Percentiles rank a stretch among this genome's conserved stretches.
phyloP scores from a whole-genome alignment of 2,888 invertebrate species.

The Aspidiotus destructor region DNA sequence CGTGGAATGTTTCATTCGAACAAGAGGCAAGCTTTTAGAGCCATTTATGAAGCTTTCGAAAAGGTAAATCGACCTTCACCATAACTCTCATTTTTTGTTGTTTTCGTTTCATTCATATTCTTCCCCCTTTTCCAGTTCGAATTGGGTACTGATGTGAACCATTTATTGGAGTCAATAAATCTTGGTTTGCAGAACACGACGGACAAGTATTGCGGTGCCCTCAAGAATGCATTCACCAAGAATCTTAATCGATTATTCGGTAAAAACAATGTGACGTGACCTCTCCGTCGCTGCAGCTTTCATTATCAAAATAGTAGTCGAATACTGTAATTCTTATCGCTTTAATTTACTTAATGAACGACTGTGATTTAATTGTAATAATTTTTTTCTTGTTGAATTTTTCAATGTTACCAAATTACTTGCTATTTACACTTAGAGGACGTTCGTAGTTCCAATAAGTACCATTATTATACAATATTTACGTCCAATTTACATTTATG shows the following conservation, averaged over 20 bases:
- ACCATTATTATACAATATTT: too few relatives aligned
- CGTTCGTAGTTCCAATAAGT: too few relatives aligned
- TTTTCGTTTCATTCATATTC: constrained; percentile 13
- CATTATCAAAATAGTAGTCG: too few relatives aligned
- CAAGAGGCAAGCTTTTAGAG: constrained; percentile 75
- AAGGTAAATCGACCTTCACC: constrained; percentile 43
- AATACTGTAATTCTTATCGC: too few relatives aligned
- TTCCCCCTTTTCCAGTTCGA: constrained; percentile 48
- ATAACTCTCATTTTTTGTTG: constrained; percentile 1
- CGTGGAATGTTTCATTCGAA: constrained; percentile 74
- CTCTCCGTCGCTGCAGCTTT: not conserved
- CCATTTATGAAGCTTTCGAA: constrained; percentile 55
- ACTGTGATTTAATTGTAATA: too few relatives aligned
- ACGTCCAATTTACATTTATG: too few relatives aligned
- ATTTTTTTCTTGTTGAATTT: too few relatives aligned
- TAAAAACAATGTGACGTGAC: not conserved
- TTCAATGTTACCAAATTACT: too few relatives aligned
- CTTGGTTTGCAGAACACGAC: constrained; percentile 4
- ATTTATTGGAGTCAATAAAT: constrained; percentile 47
- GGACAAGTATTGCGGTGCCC: constrained; percentile 16
- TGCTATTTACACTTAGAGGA: too few relatives aligned
- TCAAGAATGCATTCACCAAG: constrained; percentile 11
- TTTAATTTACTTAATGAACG: too few relatives aligned
- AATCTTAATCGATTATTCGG: constrained; percentile 4
- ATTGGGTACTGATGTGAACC: constrained; percentile 55